Evolutionary conservation across 2,888 invertebrate genomes (phyloP).

Genomic region (Quadroppia sp.): DNA sequence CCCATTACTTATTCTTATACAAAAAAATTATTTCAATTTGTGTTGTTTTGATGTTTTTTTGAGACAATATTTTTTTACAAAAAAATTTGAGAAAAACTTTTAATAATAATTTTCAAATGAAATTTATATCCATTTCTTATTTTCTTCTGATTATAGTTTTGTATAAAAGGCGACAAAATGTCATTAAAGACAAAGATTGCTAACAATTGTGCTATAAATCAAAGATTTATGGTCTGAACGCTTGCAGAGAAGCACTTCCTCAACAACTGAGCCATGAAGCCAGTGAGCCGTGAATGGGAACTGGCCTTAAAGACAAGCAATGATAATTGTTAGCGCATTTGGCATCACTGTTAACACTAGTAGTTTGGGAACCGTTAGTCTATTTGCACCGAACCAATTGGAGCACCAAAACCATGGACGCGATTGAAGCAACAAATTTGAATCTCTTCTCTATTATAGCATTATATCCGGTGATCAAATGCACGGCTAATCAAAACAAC

Average conservation of each 20-base stretch:
- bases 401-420: not conserved
- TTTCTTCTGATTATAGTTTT: not conserved
- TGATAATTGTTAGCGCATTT: not conserved
- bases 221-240: not conserved
- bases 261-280: not conserved
- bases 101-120: not conserved
- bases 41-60: too few relatives aligned
- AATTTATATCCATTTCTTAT: not conserved
- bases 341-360: not conserved
- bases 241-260: not conserved
- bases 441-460: not conserved
- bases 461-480: not conserved
- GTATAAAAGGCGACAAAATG: not conserved
- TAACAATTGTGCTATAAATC: not conserved
- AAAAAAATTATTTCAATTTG: too few relatives aligned
- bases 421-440: not conserved
- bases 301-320: slow-evolving; percentile 1
- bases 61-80: too few relatives aligned
- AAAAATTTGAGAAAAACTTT: too few relatives aligned
- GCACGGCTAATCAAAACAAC: not conserved
- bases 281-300: slow-evolving; percentile 1
- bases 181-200: not conserved
- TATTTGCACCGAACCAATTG: not conserved
- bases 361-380: not conserved
- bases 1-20: too few relatives aligned